Evolutionary conservation across 53 echinoderm and acorn worm species (phyloP).

Genomic region (Stichopus horrens): DNA sequence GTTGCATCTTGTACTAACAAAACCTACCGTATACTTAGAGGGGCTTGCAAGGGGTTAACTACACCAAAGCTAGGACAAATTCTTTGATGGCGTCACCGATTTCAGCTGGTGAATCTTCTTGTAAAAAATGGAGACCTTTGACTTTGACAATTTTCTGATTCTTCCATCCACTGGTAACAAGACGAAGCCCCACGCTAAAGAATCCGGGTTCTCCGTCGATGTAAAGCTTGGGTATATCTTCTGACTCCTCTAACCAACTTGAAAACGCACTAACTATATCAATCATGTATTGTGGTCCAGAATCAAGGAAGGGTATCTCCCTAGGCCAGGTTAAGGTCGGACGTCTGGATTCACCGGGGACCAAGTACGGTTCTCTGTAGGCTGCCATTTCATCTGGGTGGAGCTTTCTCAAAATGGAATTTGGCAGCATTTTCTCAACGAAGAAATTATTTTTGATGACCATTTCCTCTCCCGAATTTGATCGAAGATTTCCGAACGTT

Average conservation of each 20-base stretch:
- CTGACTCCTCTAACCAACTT: constrained; percentile 35
- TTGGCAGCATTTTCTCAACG: constrained; percentile 35
- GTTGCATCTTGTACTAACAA: too few species aligned
- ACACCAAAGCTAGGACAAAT: constrained; percentile 13
- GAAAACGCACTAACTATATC: constrained; percentile 44
- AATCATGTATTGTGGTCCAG: constrained; percentile 50
- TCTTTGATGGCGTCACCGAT: constrained; percentile 53
- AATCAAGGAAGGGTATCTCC: constrained; percentile 48
- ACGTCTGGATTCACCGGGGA: constrained; percentile 46
- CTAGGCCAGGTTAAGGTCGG: constrained; percentile 54
- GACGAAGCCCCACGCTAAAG: constrained; percentile 36
- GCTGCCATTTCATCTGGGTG: constrained; percentile 56
- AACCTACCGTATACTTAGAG: too few species aligned
- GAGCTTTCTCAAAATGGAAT: constrained; percentile 44
- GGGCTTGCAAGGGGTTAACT: not conserved
- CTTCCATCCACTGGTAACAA: constrained; percentile 34
- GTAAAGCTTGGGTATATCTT: constrained; percentile 51
- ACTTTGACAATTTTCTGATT: constrained; percentile 48
- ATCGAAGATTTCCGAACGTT: constrained; percentile 46
- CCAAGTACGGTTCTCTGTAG: constrained; percentile 42
- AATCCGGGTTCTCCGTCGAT: constrained; percentile 54
- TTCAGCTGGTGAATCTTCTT: constrained; percentile 56
- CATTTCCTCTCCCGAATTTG: constrained; percentile 50
- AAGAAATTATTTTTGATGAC: constrained; percentile 54
- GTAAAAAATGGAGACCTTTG: constrained; percentile 60